These are phyloP conservation scores for Eremophila alpestris DNA, from an alignment of 2,797 vertebrate genomes.

Conservation along the genomic window DNA sequence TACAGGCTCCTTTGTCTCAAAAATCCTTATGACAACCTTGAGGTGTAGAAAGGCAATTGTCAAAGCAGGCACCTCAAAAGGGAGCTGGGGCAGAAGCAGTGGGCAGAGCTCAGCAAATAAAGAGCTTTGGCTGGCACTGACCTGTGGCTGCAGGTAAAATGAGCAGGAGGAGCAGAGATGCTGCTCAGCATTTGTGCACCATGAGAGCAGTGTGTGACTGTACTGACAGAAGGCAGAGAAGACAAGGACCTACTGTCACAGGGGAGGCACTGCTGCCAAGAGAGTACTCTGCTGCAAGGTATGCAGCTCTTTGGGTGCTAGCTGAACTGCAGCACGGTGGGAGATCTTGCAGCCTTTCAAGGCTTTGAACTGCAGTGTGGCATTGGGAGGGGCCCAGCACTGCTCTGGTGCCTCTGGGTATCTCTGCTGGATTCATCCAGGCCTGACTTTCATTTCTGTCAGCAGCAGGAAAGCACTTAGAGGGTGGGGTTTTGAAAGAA, in stretches of 20 bases:
- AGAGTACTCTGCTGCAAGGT: neutral
- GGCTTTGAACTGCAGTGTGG: neutral
- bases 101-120: neutral
- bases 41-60: neutral
- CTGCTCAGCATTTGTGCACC: neutral
- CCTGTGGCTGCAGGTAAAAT: rapidly evolving
- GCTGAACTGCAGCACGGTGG: neutral
- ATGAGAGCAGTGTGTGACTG: neutral
- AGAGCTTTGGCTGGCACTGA: neutral
- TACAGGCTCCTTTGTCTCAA: neutral
- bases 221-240: neutral
- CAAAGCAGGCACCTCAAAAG: neutral
- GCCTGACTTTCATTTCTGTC: conserved; percentile 33
- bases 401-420: conserved; percentile 1
- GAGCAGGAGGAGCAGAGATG: neutral
- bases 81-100: neutral
- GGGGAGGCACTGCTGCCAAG: neutral
- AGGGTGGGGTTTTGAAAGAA: neutral
- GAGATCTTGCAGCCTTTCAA: neutral
- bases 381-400: neutral
- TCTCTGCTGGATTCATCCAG: neutral
- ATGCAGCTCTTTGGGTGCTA: rapidly evolving
- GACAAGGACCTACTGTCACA: neutral
- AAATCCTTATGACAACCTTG: neutral
- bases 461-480: neutral